These are phyloP conservation scores for Sebastes matsubarae DNA, from an alignment of 2,797 vertebrate species.

Conservation along the genomic window DNA sequence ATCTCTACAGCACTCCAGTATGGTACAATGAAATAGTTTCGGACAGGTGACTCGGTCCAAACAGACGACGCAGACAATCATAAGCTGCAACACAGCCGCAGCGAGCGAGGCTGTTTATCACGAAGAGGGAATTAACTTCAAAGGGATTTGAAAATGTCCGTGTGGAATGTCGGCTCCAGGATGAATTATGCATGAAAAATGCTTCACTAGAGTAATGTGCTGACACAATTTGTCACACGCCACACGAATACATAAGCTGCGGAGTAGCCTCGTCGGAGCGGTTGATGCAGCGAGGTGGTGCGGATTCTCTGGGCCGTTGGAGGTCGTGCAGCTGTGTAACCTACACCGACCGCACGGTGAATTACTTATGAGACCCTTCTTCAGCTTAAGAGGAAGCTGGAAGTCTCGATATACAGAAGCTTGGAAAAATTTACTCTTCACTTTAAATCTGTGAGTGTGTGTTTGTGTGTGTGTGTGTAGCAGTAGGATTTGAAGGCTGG, in stretches of 20 bases:
- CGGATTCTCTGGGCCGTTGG: slow-evolving; percentile 19
- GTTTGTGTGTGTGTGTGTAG: neutral
- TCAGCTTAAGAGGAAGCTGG: slow-evolving; percentile 35
- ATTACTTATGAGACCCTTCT: slow-evolving; percentile 63
- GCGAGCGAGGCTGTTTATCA: slow-evolving; percentile 59
- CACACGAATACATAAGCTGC: slow-evolving; percentile 56
- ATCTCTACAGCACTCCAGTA: slow-evolving; percentile 10
- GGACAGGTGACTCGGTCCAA: slow-evolving; percentile 56
- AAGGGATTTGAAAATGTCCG: slow-evolving; percentile 68
- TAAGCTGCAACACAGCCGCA: slow-evolving; percentile 26
- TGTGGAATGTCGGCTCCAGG: slow-evolving; percentile 51
- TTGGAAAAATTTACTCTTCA: slow-evolving; percentile 26
- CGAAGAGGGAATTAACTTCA: slow-evolving; percentile 70
- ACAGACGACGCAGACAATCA: slow-evolving; percentile 29
- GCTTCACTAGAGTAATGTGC: slow-evolving; percentile 63
- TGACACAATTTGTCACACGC: slow-evolving; percentile 71
- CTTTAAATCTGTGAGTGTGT: slow-evolving; percentile 4
- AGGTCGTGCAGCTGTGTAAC: slow-evolving; percentile 54
- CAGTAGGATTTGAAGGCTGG: slow-evolving; percentile 14
- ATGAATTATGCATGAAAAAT: slow-evolving; percentile 75
- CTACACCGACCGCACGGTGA: slow-evolving; percentile 44
- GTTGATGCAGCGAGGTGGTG: slow-evolving; percentile 31
- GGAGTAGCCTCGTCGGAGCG: slow-evolving; percentile 2
- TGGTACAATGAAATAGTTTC: slow-evolving; percentile 28
- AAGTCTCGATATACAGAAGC: slow-evolving; percentile 31